Evolutionary conservation across 2,888 invertebrate species (phyloP), one percentile per base, ranked within the genome.

Genomic region (Linnaemya vulpina): DNA sequence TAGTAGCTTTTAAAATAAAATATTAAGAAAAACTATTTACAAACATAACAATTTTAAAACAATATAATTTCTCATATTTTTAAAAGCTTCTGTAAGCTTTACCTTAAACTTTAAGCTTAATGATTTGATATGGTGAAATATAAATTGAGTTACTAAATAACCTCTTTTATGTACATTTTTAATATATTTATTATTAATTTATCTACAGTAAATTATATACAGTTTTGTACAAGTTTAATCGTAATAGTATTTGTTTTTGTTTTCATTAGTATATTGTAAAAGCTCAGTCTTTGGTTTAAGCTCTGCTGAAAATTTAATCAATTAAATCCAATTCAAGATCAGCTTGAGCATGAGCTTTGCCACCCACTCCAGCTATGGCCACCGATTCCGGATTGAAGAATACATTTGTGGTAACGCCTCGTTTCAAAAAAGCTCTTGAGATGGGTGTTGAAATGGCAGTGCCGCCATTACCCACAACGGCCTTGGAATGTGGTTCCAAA

Each of bases 341-440:
- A 76, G 96, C 95, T 89, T 96, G 94, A 0, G 96, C 96, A 89
- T 96, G 95, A 0, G 96, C 96, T 67, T 95, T 94, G 10, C 96
- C 96, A 5, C 96, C 96, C 43, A 95, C 96, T 8, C 96, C 96
- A 3, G 94, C 96, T 5, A 96, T 93, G 3, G 96, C 96, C 0
- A 95, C 94, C 0, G 96, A 95, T 83, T 94, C 93, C 3, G 96
- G 96, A 86, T 94, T 93, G 89, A 95, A 95, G 22, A 94, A 91
- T 63, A 96, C 94, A 83, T 94, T 94, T 0, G 94, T 95, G 77
- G 93, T 93, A 55, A 93, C 93, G 30, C 95, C 95, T 86, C 93
- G 93, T 76, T 94, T 93, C 17, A 96, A 92, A 38, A 95, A 90
- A 10, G 96, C 96, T 87, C 93, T 93, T 0, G 96, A 95, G 82